A percentile compares a stretch with the other conserved stretches of the same genome.
Conservation (phyloP, 1,140 invertebrate genomes). For the Drosophila burlai region DNA sequence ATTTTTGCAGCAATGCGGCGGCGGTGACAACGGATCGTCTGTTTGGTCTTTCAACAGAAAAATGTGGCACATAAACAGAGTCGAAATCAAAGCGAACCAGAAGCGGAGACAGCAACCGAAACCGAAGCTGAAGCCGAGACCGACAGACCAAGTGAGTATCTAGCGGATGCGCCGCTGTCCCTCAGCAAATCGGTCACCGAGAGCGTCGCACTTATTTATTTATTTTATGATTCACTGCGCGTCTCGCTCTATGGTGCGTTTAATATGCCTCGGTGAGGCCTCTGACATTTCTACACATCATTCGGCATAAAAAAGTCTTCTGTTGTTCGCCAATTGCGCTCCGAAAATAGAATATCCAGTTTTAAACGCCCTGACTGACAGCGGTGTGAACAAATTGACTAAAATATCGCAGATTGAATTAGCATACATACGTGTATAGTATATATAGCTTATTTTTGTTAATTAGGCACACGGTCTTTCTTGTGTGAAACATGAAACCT, state of each 20-base stretch:
- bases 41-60: constrained; percentile 63
- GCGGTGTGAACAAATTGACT: constrained; percentile 46
- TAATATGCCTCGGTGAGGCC: constrained; percentile 40
- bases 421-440: constrained; percentile 56
- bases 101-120: constrained; percentile 16
- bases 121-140: constrained; percentile 4
- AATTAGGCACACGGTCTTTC: constrained; percentile 40
- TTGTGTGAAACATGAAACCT: constrained; percentile 23
- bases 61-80: constrained; percentile 54
- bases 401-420: constrained; percentile 56
- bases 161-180: constrained; percentile 70
- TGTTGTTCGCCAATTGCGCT: constrained; percentile 56
- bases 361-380: constrained; percentile 15
- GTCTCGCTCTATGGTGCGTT: constrained; percentile 46
- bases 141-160: constrained; percentile 22
- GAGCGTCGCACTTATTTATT: constrained; percentile 61
- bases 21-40: constrained; percentile 45
- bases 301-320: constrained; percentile 40
- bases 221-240: constrained; percentile 62
- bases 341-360: constrained; percentile 60
- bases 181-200: constrained; percentile 47
- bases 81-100: constrained; percentile 25
- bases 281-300: constrained; percentile 56
- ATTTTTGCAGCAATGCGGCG: constrained; percentile 59
- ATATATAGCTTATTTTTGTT: constrained; percentile 34